Percentiles rank a stretch among this genome's conserved stretches.
Conservation (phyloP, 2,888 invertebrate species). For the Gryllus longicercus region DNA sequence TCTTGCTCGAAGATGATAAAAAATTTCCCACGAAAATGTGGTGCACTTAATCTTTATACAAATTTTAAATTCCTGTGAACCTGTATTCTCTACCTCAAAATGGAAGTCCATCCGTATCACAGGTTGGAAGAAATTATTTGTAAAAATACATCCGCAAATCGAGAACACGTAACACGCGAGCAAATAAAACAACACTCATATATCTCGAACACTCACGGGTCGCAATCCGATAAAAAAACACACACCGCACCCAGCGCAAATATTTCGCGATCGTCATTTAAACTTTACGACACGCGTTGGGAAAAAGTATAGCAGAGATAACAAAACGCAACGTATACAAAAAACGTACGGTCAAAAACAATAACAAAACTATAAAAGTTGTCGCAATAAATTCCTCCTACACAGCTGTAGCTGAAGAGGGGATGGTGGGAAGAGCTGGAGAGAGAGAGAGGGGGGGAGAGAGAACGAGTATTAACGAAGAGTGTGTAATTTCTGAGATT, state of each 20-base stretch:
- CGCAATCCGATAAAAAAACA: conserved; percentile 1
- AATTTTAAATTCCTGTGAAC: no score
- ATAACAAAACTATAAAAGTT: conserved; percentile 17
- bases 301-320: neutral
- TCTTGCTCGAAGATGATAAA: no score
- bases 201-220: neutral
- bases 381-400: neutral
- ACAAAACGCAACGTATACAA: neutral
- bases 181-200: neutral
- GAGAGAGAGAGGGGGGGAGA: no score
- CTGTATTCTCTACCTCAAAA: no score
- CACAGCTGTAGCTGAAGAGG: neutral
- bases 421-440: no score
- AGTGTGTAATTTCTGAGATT: conserved; percentile 2
- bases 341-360: conserved; percentile 1
- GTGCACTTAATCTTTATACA: no score
- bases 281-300: neutral
- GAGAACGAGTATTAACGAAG: neutral
- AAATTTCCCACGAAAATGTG: no score
- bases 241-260: neutral
- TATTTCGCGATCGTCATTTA: neutral
- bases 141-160: no score
- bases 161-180: neutral
- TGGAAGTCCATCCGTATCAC: no score
- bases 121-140: no score